Percentiles rank a stretch among this genome's conserved stretches.
Conservation (phyloP, 2,888 invertebrate genomes). For the Sminthurides aquaticus region DNA sequence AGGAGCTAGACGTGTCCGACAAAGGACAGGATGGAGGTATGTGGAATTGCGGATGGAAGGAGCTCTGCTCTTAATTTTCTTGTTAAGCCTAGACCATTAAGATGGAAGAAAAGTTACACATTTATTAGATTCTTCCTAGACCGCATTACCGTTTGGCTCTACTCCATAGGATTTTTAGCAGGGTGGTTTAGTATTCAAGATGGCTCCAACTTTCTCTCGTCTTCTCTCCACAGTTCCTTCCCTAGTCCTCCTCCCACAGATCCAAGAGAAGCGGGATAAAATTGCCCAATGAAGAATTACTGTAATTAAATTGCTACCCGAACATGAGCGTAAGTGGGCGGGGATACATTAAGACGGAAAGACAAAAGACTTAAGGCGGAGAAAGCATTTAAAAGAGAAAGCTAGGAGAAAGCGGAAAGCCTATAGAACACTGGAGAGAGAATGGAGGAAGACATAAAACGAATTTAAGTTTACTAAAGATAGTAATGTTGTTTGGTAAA, state of each 20-base stretch:
- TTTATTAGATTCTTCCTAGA: constrained; percentile 3
- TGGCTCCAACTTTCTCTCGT: no score
- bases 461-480: no score
- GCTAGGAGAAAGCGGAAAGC: no score
- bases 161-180: background rate
- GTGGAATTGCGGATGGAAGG: constrained; percentile 1
- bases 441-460: no score
- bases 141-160: background rate
- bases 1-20: no score
- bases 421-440: no score
- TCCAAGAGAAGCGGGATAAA: constrained; percentile 4
- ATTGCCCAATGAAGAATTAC: constrained; percentile 19
- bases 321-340: background rate
- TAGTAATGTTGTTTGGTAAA: no score
- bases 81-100: constrained; percentile 1
- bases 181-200: constrained; percentile 9
- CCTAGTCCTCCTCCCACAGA: background rate
- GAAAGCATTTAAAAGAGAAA: no score
- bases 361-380: no score
- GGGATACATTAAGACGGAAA: no score
- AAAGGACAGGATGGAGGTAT: constrained; percentile 5
- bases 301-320: constrained; percentile 13
- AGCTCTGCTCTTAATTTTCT: constrained; percentile 7
- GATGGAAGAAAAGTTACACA: constrained; percentile 5
- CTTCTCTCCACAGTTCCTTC: no score